A percentile compares a stretch with the other conserved stretches of the same genome.
phyloP scores from a whole-genome alignment of 2,888 invertebrate genomes.

The Mesorhabditis belari region DNA sequence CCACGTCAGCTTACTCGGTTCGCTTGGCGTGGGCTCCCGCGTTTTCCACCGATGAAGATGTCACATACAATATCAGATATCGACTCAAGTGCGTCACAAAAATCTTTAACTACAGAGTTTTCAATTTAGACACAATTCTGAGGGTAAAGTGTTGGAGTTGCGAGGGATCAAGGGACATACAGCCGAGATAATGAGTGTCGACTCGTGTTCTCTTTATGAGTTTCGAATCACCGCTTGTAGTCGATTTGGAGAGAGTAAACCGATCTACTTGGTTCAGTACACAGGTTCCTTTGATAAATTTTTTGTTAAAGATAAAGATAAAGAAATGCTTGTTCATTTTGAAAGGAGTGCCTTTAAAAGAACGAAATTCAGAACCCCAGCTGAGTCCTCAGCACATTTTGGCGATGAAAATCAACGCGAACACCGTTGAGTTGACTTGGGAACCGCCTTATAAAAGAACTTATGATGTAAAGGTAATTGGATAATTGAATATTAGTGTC shows the following conservation, averaged over 20 bases:
- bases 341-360: no score
- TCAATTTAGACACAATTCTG: slow-evolving; percentile 32
- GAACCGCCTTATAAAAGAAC: slow-evolving; percentile 50
- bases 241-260: slow-evolving; percentile 49
- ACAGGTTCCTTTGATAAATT: slow-evolving; percentile 27
- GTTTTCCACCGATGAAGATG: slow-evolving; percentile 44
- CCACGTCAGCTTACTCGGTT: slow-evolving; percentile 51
- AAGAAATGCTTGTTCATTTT: no score
- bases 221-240: slow-evolving; percentile 50
- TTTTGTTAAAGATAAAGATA: no score
- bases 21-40: slow-evolving; percentile 49
- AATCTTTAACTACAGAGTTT: neutral
- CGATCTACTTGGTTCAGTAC: slow-evolving; percentile 49
- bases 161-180: slow-evolving; percentile 36
- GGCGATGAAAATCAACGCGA: slow-evolving; percentile 42
- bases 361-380: slow-evolving; percentile 40
- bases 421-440: slow-evolving; percentile 49
- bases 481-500: neutral
- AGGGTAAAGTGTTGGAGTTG: slow-evolving; percentile 34
- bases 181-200: slow-evolving; percentile 49
- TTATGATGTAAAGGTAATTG: slow-evolving; percentile 41
- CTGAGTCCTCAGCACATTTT: slow-evolving; percentile 50
- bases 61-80: slow-evolving; percentile 37
- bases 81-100: slow-evolving; percentile 34
- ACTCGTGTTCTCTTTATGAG: slow-evolving; percentile 50